phyloP scores from a whole-genome alignment of 2,113 vertebrate genomes.

The Rhineura floridana region DNA sequence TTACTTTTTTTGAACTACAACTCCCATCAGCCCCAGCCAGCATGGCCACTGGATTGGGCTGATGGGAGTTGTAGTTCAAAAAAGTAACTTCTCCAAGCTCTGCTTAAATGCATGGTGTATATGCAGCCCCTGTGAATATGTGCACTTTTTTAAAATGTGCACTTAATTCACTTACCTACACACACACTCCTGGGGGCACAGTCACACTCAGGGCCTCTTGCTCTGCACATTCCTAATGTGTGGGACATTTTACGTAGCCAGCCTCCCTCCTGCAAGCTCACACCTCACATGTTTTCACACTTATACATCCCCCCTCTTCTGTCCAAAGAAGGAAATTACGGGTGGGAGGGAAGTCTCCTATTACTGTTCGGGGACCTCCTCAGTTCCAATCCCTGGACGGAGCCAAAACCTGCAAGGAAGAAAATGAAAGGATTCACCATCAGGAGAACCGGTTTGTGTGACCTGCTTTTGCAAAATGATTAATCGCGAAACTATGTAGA shows the following conservation, averaged over 20 bases:
- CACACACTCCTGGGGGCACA: no score
- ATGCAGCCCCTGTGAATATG: no score
- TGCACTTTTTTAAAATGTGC: no score
- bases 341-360: neutral
- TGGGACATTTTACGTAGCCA: neutral
- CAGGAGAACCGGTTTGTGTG: neutral
- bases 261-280: accelerated
- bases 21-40: no score
- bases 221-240: accelerated
- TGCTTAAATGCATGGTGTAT: no score
- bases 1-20: no score
- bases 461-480: neutral
- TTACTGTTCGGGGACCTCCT: accelerated
- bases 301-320: accelerated
- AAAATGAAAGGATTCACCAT: neutral
- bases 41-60: no score
- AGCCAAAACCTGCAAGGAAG: slow-evolving; percentile 5
- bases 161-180: no score
- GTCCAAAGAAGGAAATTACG: neutral
- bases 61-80: no score
- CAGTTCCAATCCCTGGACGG: neutral
- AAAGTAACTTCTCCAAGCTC: no score
- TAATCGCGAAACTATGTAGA: neutral
- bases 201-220: neutral
- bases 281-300: accelerated